Percentiles rank a stretch among this genome's conserved stretches.
phyloP scores from a whole-genome alignment of 2,113 vertebrate genomes.

The Chaetodon auriga region DNA sequence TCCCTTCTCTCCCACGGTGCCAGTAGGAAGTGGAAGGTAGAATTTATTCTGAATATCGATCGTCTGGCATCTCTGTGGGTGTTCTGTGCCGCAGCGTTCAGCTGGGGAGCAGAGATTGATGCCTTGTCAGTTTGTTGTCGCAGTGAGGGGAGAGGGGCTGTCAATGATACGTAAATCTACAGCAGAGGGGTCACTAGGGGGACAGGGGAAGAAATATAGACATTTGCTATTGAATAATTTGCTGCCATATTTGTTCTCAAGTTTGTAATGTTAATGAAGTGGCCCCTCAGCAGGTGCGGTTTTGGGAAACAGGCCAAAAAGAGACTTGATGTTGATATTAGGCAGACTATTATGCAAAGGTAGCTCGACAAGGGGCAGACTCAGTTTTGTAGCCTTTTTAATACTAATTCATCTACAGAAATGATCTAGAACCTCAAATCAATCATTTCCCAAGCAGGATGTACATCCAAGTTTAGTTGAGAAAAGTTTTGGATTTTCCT shows the following conservation, averaged over 20 bases:
- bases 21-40: conserved; percentile 58
- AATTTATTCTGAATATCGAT: conserved; percentile 76
- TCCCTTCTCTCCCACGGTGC: conserved; percentile 19
- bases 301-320: neutral
- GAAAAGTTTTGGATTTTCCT: neutral
- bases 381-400: neutral
- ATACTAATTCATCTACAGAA: neutral
- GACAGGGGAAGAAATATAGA: conserved; percentile 34
- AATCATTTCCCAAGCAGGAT: neutral
- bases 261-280: conserved; percentile 42
- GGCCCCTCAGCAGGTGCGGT: neutral
- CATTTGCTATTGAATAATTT: conserved; percentile 42
- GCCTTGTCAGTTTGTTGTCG: conserved; percentile 68
- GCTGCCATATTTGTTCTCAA: conserved; percentile 36
- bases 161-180: conserved; percentile 62
- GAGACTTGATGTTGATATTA: neutral
- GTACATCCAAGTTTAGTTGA: neutral
- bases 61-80: conserved; percentile 64
- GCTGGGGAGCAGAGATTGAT: conserved; percentile 66
- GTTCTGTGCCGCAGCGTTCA: conserved; percentile 35
- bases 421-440: neutral
- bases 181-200: conserved; percentile 46
- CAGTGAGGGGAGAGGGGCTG: conserved; percentile 46
- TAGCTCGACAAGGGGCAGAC: neutral
- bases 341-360: neutral